Base-by-base conservation (phyloP, 2,113 vertebrate species). In the Bostrychus sinensis region DNA sequence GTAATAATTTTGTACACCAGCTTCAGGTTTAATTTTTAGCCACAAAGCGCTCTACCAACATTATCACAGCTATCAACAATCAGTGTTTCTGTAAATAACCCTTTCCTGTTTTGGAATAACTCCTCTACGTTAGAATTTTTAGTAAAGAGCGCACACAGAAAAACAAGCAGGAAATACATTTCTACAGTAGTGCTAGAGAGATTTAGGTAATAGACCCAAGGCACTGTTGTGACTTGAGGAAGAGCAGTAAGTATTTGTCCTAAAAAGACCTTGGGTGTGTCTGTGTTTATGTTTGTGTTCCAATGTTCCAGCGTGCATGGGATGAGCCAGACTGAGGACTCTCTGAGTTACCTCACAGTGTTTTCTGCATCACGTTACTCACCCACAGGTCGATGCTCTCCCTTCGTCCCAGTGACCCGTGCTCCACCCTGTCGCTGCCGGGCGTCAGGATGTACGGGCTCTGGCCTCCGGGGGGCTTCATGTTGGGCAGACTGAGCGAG, bases 301-400 rank as follows among this genome's bases (percentile, higher is more conserved):
- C 11, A 48, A n/a, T 22, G 34, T 0, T 56, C 53, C 3, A n/a
- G n/a, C n/a, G n/a, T n/a, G n/a, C n/a, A n/a, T n/a, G n/a, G n/a
- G 42, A 61, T 48, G 39, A 37, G 65, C 25, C 30, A 36, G 46
- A 60, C 17, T 16, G 28, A 46, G 0, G 8, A 30, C 22, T 26
- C 25, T 1, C 2, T 16, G 3, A 14, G 19, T 34, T 3, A 7
- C 7, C 14, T 17, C 23, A 16, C 5, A 7, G 30, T 1, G 22
- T 10, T 0, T 1, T 41, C 30, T n/a, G n/a, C 41, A 17, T 13
- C 1, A 34, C 6, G 20, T 1, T 12, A 88, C 94, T 93, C 81
- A 98, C 97, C 94, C 95, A 58, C 70, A 93, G 88, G 48, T 98
- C 94, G 0, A 89, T 0, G 43, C 72, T 90, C 16, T 98, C 97